Evolutionary conservation across 2,797 vertebrate species (phyloP), one percentile per base, ranked within the genome.

Genomic region (Cheirogaleus major): DNA sequence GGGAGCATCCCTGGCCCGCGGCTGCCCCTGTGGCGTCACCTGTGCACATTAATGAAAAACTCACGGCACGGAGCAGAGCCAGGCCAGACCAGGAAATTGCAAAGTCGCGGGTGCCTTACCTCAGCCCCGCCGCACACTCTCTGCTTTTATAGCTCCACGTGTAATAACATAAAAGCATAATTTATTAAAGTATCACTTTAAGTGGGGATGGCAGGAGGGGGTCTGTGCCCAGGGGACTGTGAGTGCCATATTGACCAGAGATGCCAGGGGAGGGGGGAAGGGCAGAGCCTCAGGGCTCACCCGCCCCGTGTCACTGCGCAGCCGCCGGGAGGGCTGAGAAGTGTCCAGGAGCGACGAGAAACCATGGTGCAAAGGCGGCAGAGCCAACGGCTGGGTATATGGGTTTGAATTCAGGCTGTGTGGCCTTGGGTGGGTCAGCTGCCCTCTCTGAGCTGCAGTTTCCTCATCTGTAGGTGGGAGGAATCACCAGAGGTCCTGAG

Each of bases 131-230:
- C 55, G 96, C 57, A 25, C 79, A 93, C 95, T 79, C 96, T 83
- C 78, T 89, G 52, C 97, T 98, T 98, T 98, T 98, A 98, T 97
- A 96, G 97, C 97, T 97, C 97, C 98, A 98, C 98, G 98, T 98
- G 98, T 98, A 98, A 98, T 97, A 98, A 98, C 97, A 98, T 97
- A 98, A 98, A 98, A 98, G 97, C 95, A 98, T 98, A 98, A 98
- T 98, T 98, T 97, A 98, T 98, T 97, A 97, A 96, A 98, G 96
- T 98, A 98, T 98, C 98, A 94, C 89, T 98, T 97, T 97, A 97
- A 98, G 95, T 97, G 87, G 85, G 88, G 97, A 93, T 97, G 98
- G 98, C 97, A 98, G 98, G 98, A 98, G 98, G 95, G 95, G 55
- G 95, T 93, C 82, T 5, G 1, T 93, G 88, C 95, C 93, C 83